phyloP scores from a whole-genome alignment of 2,113 vertebrate genomes.

The Cathartes aura region DNA sequence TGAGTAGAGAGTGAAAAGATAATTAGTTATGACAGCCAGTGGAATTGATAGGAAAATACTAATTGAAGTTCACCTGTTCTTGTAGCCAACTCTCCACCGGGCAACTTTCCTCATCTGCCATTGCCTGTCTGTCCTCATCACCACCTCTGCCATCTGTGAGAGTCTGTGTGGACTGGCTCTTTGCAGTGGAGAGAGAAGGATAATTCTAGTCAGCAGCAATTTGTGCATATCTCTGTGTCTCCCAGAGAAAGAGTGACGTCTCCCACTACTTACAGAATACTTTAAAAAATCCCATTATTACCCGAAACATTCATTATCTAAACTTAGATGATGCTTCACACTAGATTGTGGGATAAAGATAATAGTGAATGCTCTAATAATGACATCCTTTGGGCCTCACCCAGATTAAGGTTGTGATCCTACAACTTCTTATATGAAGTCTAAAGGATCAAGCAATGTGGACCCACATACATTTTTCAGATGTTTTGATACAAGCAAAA shows the following conservation, averaged over 20 bases:
- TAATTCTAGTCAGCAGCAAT: not conserved
- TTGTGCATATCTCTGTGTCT: not conserved
- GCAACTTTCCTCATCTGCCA: not conserved
- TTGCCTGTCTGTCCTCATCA: not conserved
- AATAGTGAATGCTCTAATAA: not conserved
- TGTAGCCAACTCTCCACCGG: not conserved
- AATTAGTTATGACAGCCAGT: not conserved
- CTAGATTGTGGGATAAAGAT: not conserved
- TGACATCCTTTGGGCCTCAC: not conserved
- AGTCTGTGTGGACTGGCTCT: not conserved
- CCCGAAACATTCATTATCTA: not conserved
- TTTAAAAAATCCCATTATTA: not conserved
- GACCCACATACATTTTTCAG: not conserved
- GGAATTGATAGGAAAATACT: slow-evolving; percentile 32
- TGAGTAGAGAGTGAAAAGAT: not conserved
- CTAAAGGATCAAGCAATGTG: not conserved
- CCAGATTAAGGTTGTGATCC: not conserved
- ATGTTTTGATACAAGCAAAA: not conserved
- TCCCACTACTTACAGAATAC: not conserved
- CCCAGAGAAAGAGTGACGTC: not conserved
- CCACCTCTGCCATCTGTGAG: not conserved
- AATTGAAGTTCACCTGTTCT: not conserved
- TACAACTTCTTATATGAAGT: not conserved
- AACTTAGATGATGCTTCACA: not conserved
- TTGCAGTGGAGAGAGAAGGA: not conserved